Evolutionary conservation across 2,797 vertebrate species (phyloP), one percentile per base, ranked within the genome.

Genomic region (Notoglanidium macrostoma): DNA sequence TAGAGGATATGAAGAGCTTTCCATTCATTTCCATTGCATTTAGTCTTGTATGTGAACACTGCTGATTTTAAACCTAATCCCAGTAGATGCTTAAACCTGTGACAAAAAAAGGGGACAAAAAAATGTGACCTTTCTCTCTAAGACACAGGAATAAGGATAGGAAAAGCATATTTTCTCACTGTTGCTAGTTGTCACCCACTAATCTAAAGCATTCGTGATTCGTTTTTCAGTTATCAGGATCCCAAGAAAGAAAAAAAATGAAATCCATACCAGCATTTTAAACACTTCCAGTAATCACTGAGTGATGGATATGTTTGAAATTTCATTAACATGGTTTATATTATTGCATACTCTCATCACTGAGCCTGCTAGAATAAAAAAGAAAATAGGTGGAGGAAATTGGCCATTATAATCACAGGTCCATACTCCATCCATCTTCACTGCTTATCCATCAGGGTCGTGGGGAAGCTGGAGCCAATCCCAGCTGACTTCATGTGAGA

Each of bases 1-100:
- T 61, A 79, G 84, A 91, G 91, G 79, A 86, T 82, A 67, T 61
- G 74, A 35, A 80, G 51, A 46, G 35, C 32, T 44, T 90, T 63
- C 85, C 65, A 35, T 40, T 57, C 17, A 32, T 68, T 68, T 35
- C 46, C 23, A 49, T 54, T 29, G 49, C 49, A 29, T 9, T 77
- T 51, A 17, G 49, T 54, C 14, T 54, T 29, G 1, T 32, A 32
- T 54, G 49, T 26, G 3, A 77, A 54, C 23, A 8, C 23, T 26
- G 2, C 5, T 35, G 29, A 6, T 80, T 26, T 79, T 80, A 44
- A 44, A 40, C 14, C 1, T 72, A 72, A 57, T 57, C 29, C 35
- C 35, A 61, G 35, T 80, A 40, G 21, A 21, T 17, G 17, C 32
- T 68, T 68, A 29, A 5, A 67, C 68, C 14, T 29, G 14, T 51